Percentiles rank a stretch among this genome's conserved stretches.
Evolutionary conservation across 2,797 vertebrate genomes (phyloP).

Genomic region (Pangasius larnaudii): DNA sequence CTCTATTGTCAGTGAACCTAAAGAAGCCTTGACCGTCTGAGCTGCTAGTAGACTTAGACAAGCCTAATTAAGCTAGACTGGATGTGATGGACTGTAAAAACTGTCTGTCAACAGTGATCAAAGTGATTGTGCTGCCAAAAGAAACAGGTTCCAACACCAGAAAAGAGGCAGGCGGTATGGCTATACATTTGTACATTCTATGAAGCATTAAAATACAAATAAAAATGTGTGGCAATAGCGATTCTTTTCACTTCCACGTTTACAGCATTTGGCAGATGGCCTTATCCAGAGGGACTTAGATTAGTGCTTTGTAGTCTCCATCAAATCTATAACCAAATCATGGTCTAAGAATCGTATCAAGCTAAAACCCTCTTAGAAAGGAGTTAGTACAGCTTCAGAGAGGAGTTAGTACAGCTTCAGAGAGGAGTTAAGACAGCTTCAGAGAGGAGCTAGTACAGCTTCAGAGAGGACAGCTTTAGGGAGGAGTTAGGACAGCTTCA

Average conservation of each 20-base stretch:
- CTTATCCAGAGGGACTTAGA: background rate
- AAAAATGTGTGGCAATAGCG: background rate
- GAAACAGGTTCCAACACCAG: background rate
- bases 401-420: background rate
- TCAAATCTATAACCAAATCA: background rate
- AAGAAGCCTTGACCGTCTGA: conserved; percentile 9
- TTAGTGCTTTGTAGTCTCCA: background rate
- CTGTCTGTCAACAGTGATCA: conserved; percentile 35
- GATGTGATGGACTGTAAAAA: conserved; percentile 30
- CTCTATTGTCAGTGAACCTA: background rate
- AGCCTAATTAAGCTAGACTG: conserved; percentile 28
- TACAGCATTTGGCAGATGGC: background rate
- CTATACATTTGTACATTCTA: background rate
- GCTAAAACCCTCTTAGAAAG: background rate
- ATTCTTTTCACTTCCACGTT: background rate
- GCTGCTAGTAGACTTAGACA: background rate
- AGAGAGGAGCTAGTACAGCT: background rate
- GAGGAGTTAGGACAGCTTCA: background rate
- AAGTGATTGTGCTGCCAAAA: conserved; percentile 19
- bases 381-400: too few species aligned
- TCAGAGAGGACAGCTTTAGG: background rate
- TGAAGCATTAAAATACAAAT: background rate
- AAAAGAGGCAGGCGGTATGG: conserved; percentile 38
- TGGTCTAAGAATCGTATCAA: background rate
- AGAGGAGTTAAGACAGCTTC: background rate